Conservation (phyloP, 2,113 vertebrate genomes). For the Antigone vipio region DNA sequence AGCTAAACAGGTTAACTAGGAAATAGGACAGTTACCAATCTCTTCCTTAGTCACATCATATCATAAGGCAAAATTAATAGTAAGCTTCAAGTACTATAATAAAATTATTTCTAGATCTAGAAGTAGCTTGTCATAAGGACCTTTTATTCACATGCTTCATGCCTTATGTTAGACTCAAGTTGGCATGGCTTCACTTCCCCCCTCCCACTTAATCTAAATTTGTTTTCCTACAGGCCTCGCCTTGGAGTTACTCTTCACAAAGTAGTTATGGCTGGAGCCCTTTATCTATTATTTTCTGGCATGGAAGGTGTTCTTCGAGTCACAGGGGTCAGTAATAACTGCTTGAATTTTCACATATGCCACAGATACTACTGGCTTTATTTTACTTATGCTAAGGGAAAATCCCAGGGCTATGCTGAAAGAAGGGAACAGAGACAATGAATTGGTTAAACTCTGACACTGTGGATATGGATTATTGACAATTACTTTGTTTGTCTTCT, state of each 20-base stretch:
- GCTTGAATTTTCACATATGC: not conserved
- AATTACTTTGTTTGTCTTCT: constrained; percentile 1
- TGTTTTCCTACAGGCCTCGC: constrained; percentile 79
- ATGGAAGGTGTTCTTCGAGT: constrained; percentile 95
- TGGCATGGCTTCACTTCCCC: not conserved
- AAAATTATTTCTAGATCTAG: not conserved
- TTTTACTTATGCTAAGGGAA: not conserved
- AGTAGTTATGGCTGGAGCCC: constrained; percentile 87
- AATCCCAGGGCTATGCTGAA: not conserved
- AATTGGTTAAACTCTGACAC: not conserved
- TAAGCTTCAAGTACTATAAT: not conserved
- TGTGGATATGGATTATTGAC: not conserved
- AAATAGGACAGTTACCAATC: not conserved
- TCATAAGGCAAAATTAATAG: not conserved
- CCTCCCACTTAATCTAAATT: not conserved
- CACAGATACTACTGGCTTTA: not conserved
- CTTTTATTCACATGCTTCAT: not conserved
- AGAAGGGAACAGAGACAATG: not conserved
- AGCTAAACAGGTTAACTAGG: not conserved
- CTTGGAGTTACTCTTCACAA: constrained; percentile 92
- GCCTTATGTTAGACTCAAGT: not conserved
- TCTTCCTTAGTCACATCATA: not conserved
- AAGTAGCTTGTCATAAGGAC: not conserved
- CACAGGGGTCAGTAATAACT: constrained; percentile 86
- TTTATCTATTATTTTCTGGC: constrained; percentile 92